Evolutionary conservation across 2,113 vertebrate species (phyloP).

Genomic region (Solea senegalensis): DNA sequence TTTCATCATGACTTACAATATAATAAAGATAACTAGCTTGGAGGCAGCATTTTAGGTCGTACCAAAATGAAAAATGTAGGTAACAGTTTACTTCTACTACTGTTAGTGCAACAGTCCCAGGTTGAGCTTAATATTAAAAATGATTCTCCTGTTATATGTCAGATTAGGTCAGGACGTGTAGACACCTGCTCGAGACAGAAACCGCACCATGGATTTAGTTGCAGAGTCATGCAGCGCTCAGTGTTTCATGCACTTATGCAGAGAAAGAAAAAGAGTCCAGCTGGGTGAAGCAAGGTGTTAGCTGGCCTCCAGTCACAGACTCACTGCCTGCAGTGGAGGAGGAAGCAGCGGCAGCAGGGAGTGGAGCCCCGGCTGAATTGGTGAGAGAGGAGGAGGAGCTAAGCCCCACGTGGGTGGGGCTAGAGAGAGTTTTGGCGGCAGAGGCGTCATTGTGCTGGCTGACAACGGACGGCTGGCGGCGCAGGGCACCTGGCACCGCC

Average conservation of each 20-base stretch:
- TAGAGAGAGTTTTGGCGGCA: conserved; percentile 95
- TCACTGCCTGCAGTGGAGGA: conserved; percentile 98
- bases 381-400: conserved; percentile 92
- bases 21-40: too few relatives aligned
- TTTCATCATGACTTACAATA: background rate
- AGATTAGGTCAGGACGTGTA: conserved; percentile 35
- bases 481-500: conserved; percentile 93
- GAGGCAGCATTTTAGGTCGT: too few relatives aligned
- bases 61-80: too few relatives aligned
- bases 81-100: too few relatives aligned
- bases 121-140: too few relatives aligned
- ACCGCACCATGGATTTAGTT: background rate
- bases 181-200: conserved; percentile 27
- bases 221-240: conserved; percentile 37
- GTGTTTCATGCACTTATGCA: conserved; percentile 15
- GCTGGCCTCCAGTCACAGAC: conserved; percentile 85
- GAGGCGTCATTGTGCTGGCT: conserved; percentile 94
- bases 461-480: conserved; percentile 96
- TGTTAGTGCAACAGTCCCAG: too few relatives aligned
- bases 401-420: conserved; percentile 94
- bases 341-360: conserved; percentile 86
- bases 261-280: conserved; percentile 35
- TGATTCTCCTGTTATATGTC: background rate
- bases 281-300: conserved; percentile 82
- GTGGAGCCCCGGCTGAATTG: conserved; percentile 90